Conservation (phyloP, 2,888 invertebrate genomes). For the Anodontia alba region DNA sequence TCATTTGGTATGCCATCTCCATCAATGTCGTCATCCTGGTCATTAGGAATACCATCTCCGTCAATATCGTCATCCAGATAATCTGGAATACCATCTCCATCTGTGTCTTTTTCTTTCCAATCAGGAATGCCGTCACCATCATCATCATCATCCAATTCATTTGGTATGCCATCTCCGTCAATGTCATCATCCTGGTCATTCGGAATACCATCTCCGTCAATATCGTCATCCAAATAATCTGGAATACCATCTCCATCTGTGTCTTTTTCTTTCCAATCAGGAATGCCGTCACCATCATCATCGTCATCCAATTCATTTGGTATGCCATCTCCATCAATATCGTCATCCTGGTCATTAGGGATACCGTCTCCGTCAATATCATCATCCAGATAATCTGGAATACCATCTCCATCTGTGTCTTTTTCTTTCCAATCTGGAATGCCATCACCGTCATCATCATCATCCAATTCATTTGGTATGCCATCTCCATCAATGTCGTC, state of each 20-base stretch:
- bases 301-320: slow-evolving; percentile 73
- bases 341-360: slow-evolving; percentile 75
- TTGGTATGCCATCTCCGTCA: slow-evolving; percentile 79
- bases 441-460: slow-evolving; percentile 66
- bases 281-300: slow-evolving; percentile 72
- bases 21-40: slow-evolving; percentile 74
- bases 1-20: slow-evolving; percentile 78
- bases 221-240: slow-evolving; percentile 72
- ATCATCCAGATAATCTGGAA: slow-evolving; percentile 74
- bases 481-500: slow-evolving; percentile 78
- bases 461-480: slow-evolving; percentile 70
- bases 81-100: slow-evolving; percentile 81
- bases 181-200: slow-evolving; percentile 63
- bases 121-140: slow-evolving; percentile 80
- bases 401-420: slow-evolving; percentile 77
- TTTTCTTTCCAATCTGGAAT: slow-evolving; percentile 68
- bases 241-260: slow-evolving; percentile 80
- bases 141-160: slow-evolving; percentile 77
- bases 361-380: slow-evolving; percentile 79
- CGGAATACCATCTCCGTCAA: slow-evolving; percentile 75
- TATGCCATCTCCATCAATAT: slow-evolving; percentile 74
- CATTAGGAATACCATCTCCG: slow-evolving; percentile 82
- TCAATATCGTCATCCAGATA: slow-evolving; percentile 72
- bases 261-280: slow-evolving; percentile 67
- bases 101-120: slow-evolving; percentile 61